Base-by-base conservation (phyloP, 2,113 vertebrate species). In the Ammospiza nelsoni region DNA sequence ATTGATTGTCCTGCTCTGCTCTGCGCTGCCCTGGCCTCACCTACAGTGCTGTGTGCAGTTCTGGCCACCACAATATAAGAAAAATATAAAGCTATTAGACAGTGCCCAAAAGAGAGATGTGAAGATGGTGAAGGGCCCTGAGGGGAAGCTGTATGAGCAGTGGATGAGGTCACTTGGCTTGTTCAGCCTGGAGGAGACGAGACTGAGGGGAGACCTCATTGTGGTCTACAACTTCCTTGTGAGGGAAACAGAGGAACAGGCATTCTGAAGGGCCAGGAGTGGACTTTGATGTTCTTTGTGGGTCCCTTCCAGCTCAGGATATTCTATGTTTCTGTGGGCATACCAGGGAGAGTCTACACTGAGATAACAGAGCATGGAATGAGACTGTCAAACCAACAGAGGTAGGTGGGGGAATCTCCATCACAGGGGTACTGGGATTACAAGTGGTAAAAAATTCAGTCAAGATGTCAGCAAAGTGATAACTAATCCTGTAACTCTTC, bases 341-440 rank as follows among this genome's bases (percentile, higher is more conserved):
- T 31, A 28, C 3, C 15, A 59, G 23, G 44, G 33, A 68, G 15
- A 74, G 44, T 19, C 37, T 81, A 24, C 12, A 11, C 19, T 39
- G 49, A 77, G 44, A 31, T 28, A 77, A 58, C 8, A 73, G 68
- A 69, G 24, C 29, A 43, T 73, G 68, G 21, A 69, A 73, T 37
- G 15, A 44, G 31, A 31, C 33, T 61, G 22, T 69, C 46, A 77
- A 78, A n/a, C 10, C 31, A 2, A 0, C 17, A 28, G 6, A 51
- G 15, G 33, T 18, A 21, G 35, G 23, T 39, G 33, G 4, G 15
- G 33, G 12, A 55, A 65, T 48, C 29, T 55, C 29, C 14, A 6
- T 63, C 71, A 55, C 0, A 0, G 20, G 18, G 59, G 52, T 1
- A 0, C 3, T 48, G 15, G 46, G 55, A 68, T 55, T 75, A 75